These are phyloP conservation scores for Melieria omissa DNA, from an alignment of 2,888 invertebrate genomes.

Conservation along the genomic window DNA sequence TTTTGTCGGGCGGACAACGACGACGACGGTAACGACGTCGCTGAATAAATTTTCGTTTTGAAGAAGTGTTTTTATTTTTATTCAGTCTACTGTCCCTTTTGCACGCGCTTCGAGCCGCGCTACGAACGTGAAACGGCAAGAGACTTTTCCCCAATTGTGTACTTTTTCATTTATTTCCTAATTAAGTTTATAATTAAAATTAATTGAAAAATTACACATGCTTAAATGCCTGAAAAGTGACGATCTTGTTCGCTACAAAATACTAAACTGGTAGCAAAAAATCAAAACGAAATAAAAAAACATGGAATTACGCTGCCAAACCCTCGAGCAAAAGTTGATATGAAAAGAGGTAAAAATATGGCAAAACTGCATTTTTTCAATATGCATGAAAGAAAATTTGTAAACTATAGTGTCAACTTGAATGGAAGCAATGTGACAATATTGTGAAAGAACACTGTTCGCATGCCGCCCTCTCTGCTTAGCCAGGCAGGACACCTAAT, in stretches of 20 bases:
- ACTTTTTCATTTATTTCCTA: conserved; percentile 57
- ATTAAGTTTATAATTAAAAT: conserved; percentile 67
- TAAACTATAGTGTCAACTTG: no score
- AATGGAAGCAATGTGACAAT: no score
- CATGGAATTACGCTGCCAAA: no score
- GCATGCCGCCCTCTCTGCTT: no score
- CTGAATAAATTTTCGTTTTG: conserved; percentile 30
- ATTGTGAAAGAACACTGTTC: no score
- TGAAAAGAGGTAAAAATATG: no score
- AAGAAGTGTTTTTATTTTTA: conserved; percentile 31
- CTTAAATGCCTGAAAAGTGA: conserved; percentile 21
- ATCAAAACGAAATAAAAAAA: no score
- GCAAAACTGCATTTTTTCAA: background rate
- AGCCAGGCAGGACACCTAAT: no score
- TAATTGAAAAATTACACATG: conserved; percentile 65
- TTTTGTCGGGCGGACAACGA: conserved; percentile 24
- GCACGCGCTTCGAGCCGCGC: conserved; percentile 20
- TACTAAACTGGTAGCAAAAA: background rate
- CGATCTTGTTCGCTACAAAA: background rate
- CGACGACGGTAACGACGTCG: conserved; percentile 21
- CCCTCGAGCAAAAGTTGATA: no score
- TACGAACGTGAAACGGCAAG: conserved; percentile 28
- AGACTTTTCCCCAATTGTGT: conserved; percentile 44
- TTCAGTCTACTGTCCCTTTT: conserved; percentile 37
- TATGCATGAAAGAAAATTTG: background rate